phyloP scores from a whole-genome alignment of 2,888 invertebrate genomes.

The Electrophaes corylata region DNA sequence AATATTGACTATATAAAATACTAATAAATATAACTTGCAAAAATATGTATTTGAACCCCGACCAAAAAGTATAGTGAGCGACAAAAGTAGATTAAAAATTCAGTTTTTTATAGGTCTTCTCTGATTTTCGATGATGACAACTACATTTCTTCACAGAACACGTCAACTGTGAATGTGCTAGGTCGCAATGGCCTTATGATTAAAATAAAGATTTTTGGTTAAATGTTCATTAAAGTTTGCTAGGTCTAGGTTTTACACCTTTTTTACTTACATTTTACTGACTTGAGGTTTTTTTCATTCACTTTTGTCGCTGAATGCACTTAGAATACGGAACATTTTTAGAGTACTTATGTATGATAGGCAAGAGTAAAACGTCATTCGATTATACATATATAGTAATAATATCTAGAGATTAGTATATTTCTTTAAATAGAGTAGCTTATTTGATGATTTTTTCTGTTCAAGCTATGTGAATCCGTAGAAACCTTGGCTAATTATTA shows the following conservation, averaged over 20 bases:
- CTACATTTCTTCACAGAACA: not conserved
- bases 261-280: too few relatives aligned
- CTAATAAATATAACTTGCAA: constrained; percentile 12
- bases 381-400: too few relatives aligned
- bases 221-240: too few relatives aligned
- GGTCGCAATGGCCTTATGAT: too few relatives aligned
- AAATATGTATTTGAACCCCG: constrained; percentile 12
- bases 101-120: not conserved
- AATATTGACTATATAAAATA: too few relatives aligned
- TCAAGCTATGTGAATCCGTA: too few relatives aligned
- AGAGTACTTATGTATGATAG: not conserved
- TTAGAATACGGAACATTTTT: constrained; percentile 4
- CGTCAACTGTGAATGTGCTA: too few relatives aligned
- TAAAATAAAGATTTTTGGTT: too few relatives aligned
- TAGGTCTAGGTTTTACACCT: too few relatives aligned
- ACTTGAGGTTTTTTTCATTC: not conserved
- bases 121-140: not conserved
- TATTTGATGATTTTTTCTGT: too few relatives aligned
- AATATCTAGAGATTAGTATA: too few relatives aligned
- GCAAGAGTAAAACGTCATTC: constrained; percentile 6
- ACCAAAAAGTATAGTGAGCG: not conserved
- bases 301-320: not conserved
- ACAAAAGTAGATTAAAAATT: not conserved
- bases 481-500: too few relatives aligned
- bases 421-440: not conserved